phyloP scores from a whole-genome alignment of 2,888 invertebrate genomes.

The Polydrusus cervinus region DNA sequence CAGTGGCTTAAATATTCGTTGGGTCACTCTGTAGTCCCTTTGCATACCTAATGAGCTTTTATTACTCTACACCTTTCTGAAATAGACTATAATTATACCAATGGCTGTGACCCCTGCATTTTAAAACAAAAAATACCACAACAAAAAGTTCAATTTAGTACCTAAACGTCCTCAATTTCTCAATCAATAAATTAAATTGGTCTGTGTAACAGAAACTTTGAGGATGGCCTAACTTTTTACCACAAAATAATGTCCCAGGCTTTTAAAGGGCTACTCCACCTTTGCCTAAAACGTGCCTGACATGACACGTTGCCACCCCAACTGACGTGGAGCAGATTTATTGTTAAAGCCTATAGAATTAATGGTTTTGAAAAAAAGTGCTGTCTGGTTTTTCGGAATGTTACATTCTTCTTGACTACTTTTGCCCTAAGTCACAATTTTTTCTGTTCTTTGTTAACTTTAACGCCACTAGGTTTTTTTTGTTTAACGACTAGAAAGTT shows the following conservation, averaged over 20 bases:
- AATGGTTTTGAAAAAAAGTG: not conserved
- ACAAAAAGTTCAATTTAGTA: not conserved
- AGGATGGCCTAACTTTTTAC: not conserved
- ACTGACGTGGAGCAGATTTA: not conserved
- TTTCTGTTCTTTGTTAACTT: not conserved
- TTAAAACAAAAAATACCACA: not conserved
- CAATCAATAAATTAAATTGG: not conserved
- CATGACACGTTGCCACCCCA: constrained; percentile 5
- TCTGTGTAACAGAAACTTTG: not conserved
- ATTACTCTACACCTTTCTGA: too few relatives aligned
- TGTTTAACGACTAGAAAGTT: too few relatives aligned
- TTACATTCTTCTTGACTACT: constrained; percentile 5
- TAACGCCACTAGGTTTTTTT: not conserved
- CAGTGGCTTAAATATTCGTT: too few relatives aligned
- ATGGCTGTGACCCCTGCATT: too few relatives aligned
- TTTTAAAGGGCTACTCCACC: constrained; percentile 5
- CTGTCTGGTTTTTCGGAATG: constrained; percentile 5
- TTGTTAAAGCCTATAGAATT: constrained; percentile 2
- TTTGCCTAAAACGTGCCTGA: not conserved
- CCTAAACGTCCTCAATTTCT: not conserved
- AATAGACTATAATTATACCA: too few relatives aligned
- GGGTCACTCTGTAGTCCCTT: too few relatives aligned
- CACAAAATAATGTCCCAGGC: not conserved
- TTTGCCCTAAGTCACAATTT: not conserved
- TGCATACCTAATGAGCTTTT: too few relatives aligned